Evolutionary conservation across 2,888 invertebrate species (phyloP).

Genomic region (Aphodius granarius): DNA sequence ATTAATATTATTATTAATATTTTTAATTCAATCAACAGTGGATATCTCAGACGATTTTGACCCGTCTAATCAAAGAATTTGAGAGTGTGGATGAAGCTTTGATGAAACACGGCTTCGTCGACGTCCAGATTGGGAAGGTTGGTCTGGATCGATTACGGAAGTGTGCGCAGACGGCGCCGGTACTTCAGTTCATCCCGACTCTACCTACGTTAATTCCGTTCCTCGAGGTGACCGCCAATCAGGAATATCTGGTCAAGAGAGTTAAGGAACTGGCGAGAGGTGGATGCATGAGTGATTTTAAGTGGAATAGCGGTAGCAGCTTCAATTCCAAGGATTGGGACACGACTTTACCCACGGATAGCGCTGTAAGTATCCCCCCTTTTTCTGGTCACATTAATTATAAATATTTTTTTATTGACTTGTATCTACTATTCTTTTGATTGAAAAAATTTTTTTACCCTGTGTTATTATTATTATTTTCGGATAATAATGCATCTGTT

Average conservation of each 20-base stretch:
- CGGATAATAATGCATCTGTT: constrained; percentile 84
- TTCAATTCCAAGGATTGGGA: constrained; percentile 79
- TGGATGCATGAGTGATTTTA: constrained; percentile 86
- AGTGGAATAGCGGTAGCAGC: constrained; percentile 82
- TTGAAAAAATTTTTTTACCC: too few relatives aligned
- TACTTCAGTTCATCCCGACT: constrained; percentile 59
- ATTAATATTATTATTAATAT: too few relatives aligned
- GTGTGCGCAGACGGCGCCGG: constrained; percentile 62
- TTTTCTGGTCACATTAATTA: too few relatives aligned
- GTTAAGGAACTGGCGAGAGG: constrained; percentile 77
- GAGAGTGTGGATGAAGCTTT: constrained; percentile 70
- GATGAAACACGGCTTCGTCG: constrained; percentile 67
- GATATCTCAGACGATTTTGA: constrained; percentile 82
- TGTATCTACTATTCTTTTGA: too few relatives aligned
- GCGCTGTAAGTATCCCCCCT: too few relatives aligned
- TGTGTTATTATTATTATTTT: too few relatives aligned
- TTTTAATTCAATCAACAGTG: constrained; percentile 60
- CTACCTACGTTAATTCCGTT: constrained; percentile 72
- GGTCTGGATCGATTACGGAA: constrained; percentile 75
- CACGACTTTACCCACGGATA: constrained; percentile 82
- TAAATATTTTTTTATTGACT: too few relatives aligned
- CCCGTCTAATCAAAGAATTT: constrained; percentile 75
- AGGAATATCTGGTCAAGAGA: constrained; percentile 81
- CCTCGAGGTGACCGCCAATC: constrained; percentile 79
- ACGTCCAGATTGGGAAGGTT: constrained; percentile 68